phyloP scores from a whole-genome alignment of 1,140 invertebrate species.

The Tenebrio molitor region DNA sequence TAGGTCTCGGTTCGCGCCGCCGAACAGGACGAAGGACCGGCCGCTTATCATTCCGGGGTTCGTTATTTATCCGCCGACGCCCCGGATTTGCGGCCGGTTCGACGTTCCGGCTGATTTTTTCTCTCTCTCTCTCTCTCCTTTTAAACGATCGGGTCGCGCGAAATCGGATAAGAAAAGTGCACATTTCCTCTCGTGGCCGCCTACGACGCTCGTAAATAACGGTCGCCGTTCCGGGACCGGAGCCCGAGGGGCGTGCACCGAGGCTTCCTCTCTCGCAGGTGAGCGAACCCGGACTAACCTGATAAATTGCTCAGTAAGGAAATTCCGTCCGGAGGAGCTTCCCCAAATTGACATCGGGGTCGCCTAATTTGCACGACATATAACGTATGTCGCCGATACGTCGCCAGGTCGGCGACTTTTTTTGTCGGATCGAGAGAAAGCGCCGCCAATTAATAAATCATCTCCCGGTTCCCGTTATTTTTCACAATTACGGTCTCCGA shows the following conservation, averaged over 20 bases:
- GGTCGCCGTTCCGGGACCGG: conserved; percentile 12
- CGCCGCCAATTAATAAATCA: conserved; percentile 19
- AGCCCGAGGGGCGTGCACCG: neutral
- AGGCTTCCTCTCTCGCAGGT: conserved; percentile 9
- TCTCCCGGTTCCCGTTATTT: neutral
- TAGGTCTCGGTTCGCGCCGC: neutral
- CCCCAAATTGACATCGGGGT: neutral
- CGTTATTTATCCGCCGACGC: conserved; percentile 28
- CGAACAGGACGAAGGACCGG: conserved; percentile 29
- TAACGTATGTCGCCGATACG: too few relatives aligned
- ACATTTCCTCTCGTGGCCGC: neutral
- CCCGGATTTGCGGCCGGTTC: conserved; percentile 15
- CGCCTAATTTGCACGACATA: too few relatives aligned
- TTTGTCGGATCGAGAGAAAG: neutral
- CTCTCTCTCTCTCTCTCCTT: too few relatives aligned
- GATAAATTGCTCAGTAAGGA: conserved; percentile 26
- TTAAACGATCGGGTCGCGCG: too few relatives aligned
- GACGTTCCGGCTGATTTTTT: too few relatives aligned
- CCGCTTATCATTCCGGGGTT: conserved; percentile 29
- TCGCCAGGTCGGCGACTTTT: too few relatives aligned
- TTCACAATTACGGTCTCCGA: conserved; percentile 8
- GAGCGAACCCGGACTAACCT: conserved; percentile 21
- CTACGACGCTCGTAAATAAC: conserved; percentile 13
- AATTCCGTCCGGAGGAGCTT: neutral
- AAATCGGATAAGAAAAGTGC: conserved; percentile 10